A percentile compares a stretch with the other conserved stretches of the same genome.
These are phyloP conservation scores for Trematomus loennbergii DNA, from an alignment of 2,113 vertebrate species.

Conservation along the genomic window DNA sequence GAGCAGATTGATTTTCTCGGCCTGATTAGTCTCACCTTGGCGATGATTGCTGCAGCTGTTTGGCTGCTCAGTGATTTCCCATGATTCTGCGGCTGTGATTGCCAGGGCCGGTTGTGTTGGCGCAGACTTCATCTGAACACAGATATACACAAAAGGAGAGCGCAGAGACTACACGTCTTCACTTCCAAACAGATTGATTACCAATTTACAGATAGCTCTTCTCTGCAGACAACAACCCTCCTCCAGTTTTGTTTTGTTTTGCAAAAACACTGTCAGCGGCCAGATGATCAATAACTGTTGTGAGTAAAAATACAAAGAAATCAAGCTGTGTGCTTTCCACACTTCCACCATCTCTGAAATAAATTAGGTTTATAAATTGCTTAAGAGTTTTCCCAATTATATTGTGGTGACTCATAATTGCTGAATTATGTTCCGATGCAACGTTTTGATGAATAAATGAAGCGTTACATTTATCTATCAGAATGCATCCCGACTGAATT, in stretches of 20 bases:
- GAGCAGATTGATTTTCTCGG: slow-evolving; percentile 56
- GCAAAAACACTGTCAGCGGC: background rate
- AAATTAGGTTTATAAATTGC: too few species aligned
- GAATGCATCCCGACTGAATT: too few species aligned
- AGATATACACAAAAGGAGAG: slow-evolving; percentile 19
- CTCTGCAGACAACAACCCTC: background rate
- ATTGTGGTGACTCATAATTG: background rate
- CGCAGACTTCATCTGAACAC: slow-evolving; percentile 28
- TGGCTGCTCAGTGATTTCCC: slow-evolving; percentile 52
- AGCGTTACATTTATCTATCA: background rate
- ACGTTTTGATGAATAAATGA: background rate
- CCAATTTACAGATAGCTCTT: background rate
- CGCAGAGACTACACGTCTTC: background rate
- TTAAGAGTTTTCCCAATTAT: background rate
- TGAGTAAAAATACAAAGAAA: too few species aligned
- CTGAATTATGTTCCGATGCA: background rate
- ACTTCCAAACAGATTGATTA: slow-evolving; percentile 19
- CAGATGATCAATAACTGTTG: background rate
- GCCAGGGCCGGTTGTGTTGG: slow-evolving; percentile 11
- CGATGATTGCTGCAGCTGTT: slow-evolving; percentile 51
- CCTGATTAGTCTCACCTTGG: slow-evolving; percentile 58
- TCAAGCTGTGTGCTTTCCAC: too few species aligned
- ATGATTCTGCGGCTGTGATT: slow-evolving; percentile 48
- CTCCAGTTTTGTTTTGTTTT: background rate
- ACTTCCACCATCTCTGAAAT: too few species aligned